These are phyloP conservation scores for Salvelinus namaycush DNA, from an alignment of 2,113 vertebrate species.

Conservation along the genomic window DNA sequence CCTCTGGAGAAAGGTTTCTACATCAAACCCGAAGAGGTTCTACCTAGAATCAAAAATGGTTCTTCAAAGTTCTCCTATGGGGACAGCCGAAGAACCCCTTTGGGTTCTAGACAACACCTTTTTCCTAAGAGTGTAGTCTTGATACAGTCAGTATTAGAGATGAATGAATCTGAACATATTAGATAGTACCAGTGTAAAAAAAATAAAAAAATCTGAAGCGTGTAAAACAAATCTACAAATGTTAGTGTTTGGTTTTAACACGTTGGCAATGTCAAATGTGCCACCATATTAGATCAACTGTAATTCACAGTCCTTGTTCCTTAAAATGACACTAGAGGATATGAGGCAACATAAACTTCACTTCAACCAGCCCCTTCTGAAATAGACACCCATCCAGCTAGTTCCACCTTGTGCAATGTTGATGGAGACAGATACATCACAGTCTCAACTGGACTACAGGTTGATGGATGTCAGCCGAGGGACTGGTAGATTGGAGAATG, in stretches of 20 bases:
- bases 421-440: constrained; percentile 48
- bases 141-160: neutral
- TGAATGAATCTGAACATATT: neutral
- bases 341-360: constrained; percentile 54
- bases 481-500: constrained; percentile 54
- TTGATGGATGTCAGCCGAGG: constrained; percentile 68
- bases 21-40: too few species aligned
- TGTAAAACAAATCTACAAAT: neutral
- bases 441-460: constrained; percentile 50
- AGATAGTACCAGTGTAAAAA: neutral
- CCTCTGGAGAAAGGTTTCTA: too few species aligned
- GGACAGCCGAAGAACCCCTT: too few species aligned
- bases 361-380: constrained; percentile 18
- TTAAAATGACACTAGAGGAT: constrained; percentile 41
- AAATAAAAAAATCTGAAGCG: accelerated
- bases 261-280: neutral
- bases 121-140: neutral
- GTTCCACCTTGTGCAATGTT: constrained; percentile 56
- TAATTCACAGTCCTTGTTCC: neutral
- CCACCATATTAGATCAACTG: neutral
- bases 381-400: constrained; percentile 54
- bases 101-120: too few species aligned
- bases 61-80: too few species aligned
- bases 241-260: neutral
- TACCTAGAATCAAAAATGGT: too few species aligned